phyloP scores from a whole-genome alignment of 2,113 vertebrate genomes.

The Callocephalon fimbriatum region DNA sequence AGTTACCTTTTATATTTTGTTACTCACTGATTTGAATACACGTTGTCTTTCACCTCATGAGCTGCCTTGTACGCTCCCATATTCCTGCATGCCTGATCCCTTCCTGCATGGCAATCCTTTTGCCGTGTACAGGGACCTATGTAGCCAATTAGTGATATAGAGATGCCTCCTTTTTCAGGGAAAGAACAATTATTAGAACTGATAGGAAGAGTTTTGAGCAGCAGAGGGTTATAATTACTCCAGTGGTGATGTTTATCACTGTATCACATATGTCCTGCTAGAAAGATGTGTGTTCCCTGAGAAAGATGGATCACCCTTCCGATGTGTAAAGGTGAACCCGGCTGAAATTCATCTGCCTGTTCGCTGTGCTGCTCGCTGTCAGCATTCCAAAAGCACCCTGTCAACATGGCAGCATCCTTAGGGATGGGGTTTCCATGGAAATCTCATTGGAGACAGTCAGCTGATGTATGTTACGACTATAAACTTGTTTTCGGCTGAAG shows the following conservation, averaged over 20 bases:
- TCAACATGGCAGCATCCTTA: conserved; percentile 82
- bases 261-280: background rate
- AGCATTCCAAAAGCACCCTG: conserved; percentile 33
- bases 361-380: background rate
- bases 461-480: conserved; percentile 84
- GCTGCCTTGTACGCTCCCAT: background rate
- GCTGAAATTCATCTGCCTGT: conserved; percentile 1
- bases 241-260: background rate
- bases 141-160: background rate
- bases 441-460: conserved; percentile 84
- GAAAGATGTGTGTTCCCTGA: background rate
- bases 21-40: background rate
- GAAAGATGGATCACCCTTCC: background rate
- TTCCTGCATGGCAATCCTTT: background rate
- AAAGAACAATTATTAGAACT: background rate
- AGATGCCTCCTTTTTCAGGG: background rate
- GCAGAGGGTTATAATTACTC: background rate
- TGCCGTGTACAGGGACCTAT: background rate
- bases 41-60: background rate
- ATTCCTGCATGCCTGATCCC: background rate
- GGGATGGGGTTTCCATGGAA: conserved; percentile 91
- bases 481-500: conserved; percentile 52
- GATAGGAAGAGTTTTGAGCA: background rate
- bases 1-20: background rate
- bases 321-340: background rate